A percentile compares a stretch with the other conserved stretches of the same genome.
These are phyloP conservation scores for Patella pellucida DNA, from an alignment of 2,888 invertebrate species.

Conservation along the genomic window DNA sequence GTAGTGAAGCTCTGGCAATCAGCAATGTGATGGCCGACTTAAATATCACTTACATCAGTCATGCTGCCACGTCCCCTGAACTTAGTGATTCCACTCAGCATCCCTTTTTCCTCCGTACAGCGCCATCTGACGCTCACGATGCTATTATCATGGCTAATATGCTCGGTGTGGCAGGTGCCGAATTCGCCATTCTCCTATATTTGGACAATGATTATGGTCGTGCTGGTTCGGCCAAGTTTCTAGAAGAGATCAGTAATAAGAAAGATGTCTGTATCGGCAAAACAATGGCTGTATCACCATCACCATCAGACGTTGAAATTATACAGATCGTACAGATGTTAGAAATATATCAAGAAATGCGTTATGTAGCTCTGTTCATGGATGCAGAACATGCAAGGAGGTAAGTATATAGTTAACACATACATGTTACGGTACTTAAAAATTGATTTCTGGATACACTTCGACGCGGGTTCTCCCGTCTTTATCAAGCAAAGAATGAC, in stretches of 20 bases:
- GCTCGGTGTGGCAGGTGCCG: conserved; percentile 29
- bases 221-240: neutral
- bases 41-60: conserved; percentile 72
- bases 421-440: too few species aligned
- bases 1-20: conserved; percentile 44
- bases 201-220: conserved; percentile 38
- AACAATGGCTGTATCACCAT: conserved; percentile 4
- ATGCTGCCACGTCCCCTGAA: conserved; percentile 49
- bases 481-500: too few species aligned
- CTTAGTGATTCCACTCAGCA: conserved; percentile 40
- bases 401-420: neutral
- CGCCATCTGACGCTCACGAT: conserved; percentile 49
- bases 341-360: conserved; percentile 29
- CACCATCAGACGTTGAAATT: neutral
- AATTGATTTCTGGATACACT: too few species aligned
- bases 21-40: conserved; percentile 72
- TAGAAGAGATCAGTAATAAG: neutral
- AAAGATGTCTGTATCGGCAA: conserved; percentile 48
- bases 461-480: too few species aligned
- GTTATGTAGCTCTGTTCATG: conserved; percentile 61
- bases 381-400: conserved; percentile 34
- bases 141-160: conserved; percentile 54
- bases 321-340: conserved; percentile 39
- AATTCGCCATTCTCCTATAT: conserved; percentile 47
- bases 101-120: conserved; percentile 53